A percentile compares a stretch with the other conserved stretches of the same genome.
These are phyloP conservation scores for Tenthredo notha DNA, from an alignment of 2,888 invertebrate genomes.

Conservation along the genomic window DNA sequence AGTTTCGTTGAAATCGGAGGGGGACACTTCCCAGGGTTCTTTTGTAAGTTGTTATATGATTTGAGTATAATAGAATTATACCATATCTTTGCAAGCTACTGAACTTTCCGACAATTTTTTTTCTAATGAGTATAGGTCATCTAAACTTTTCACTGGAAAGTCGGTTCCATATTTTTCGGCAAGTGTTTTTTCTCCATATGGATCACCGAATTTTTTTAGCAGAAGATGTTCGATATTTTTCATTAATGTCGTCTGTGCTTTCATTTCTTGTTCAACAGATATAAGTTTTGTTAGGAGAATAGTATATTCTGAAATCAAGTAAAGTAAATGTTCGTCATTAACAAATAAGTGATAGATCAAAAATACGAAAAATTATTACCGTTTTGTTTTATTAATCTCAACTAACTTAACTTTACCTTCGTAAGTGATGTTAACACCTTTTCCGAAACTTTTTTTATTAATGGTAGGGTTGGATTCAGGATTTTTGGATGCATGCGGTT, in stretches of 20 bases:
- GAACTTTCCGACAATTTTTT: conserved; percentile 1
- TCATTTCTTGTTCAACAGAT: conserved; percentile 10
- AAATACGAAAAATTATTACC: conserved; percentile 3
- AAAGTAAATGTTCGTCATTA: neutral
- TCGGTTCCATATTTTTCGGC: conserved; percentile 16
- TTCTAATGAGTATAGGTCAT: conserved; percentile 3
- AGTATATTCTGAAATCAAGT: conserved; percentile 22
- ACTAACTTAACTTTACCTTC: conserved; percentile 7
- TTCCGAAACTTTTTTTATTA: conserved; percentile 7
- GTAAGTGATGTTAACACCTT: conserved; percentile 7
- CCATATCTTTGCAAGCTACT: conserved; percentile 6
- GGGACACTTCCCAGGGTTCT: too few relatives aligned
- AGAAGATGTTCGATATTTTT: conserved; percentile 19
- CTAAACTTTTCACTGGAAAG: conserved; percentile 14
- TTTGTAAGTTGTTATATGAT: conserved; percentile 4
- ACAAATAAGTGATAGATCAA: neutral
- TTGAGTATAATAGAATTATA: conserved; percentile 10
- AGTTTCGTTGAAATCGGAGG: too few relatives aligned
- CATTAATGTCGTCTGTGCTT: conserved; percentile 16
- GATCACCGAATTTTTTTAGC: conserved; percentile 1
- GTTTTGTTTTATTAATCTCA: neutral
- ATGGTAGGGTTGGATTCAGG: neutral
- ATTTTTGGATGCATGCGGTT: conserved; percentile 5
- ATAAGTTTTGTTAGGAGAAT: conserved; percentile 5
- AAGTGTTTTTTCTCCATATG: conserved; percentile 8